These are phyloP conservation scores for Nasonia vitripennis DNA, from an alignment of 1,140 invertebrate species.

Conservation along the genomic window DNA sequence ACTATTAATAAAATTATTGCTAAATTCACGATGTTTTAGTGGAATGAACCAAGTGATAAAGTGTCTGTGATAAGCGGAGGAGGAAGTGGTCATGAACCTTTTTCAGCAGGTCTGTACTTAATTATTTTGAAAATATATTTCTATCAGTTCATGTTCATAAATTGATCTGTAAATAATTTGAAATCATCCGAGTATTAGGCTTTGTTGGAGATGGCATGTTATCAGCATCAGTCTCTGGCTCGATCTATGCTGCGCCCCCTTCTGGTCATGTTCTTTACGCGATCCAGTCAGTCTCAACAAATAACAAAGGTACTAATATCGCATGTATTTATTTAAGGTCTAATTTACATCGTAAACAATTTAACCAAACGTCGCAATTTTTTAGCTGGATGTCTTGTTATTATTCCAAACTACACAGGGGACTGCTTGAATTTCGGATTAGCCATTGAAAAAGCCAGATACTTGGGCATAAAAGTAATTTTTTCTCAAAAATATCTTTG, in stretches of 20 bases:
- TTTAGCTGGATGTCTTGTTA: slow-evolving; percentile 82
- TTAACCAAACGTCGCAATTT: not conserved
- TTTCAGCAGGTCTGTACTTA: slow-evolving; percentile 78
- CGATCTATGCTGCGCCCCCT: slow-evolving; percentile 88
- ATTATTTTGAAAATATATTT: not conserved
- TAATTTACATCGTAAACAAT: not conserved
- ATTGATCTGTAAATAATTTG: not conserved
- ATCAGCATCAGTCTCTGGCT: slow-evolving; percentile 84
- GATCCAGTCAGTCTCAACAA: slow-evolving; percentile 76
- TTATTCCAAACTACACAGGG: slow-evolving; percentile 92
- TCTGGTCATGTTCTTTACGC: slow-evolving; percentile 81
- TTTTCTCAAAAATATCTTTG: slow-evolving; percentile 10
- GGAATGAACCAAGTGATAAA: slow-evolving; percentile 72
- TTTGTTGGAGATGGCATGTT: slow-evolving; percentile 88
- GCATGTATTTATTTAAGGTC: slow-evolving; percentile 11
- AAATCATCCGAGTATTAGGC: slow-evolving; percentile 72
- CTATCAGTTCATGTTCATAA: too few relatives aligned
- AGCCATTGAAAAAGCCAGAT: slow-evolving; percentile 84
- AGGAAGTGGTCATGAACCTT: slow-evolving; percentile 92
- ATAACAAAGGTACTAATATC: slow-evolving; percentile 72
- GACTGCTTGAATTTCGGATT: slow-evolving; percentile 91
- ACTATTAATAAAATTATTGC: not conserved
- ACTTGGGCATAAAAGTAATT: slow-evolving; percentile 78
- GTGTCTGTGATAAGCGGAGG: slow-evolving; percentile 87
- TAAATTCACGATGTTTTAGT: slow-evolving; percentile 61